These are phyloP conservation scores for Zaprionus nigranus DNA, from an alignment of 1,140 invertebrate species.

Conservation along the genomic window DNA sequence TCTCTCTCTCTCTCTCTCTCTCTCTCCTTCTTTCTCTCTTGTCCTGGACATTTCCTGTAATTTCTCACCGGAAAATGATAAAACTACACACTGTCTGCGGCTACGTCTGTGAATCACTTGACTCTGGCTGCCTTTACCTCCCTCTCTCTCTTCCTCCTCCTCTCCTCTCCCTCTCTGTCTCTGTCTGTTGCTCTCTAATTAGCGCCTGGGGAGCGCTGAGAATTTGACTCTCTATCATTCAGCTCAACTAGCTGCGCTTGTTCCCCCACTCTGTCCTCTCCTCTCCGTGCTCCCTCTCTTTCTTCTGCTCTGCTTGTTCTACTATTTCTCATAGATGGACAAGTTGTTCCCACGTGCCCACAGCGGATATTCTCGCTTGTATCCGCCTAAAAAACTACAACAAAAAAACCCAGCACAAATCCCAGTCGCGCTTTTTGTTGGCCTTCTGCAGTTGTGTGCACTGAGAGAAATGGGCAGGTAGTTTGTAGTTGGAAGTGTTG, in stretches of 20 bases:
- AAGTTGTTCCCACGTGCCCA: conserved; percentile 42
- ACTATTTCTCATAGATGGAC: conserved; percentile 10
- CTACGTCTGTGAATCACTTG: conserved; percentile 35
- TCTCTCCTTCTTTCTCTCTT: neutral
- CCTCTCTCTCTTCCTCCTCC: neutral
- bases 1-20: neutral
- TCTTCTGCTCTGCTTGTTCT: neutral
- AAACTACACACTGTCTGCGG: conserved; percentile 18
- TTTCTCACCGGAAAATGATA: conserved; percentile 62
- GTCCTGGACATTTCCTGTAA: conserved; percentile 71
- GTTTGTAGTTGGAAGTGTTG: no score
- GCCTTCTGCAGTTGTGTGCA: neutral
- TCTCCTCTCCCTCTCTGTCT: neutral
- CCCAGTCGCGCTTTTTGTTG: conserved; percentile 4
- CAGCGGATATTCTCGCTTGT: conserved; percentile 11
- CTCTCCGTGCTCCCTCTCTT: conserved; percentile 12
- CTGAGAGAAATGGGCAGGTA: neutral
- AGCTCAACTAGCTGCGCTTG: conserved; percentile 4
- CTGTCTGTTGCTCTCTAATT: conserved; percentile 43
- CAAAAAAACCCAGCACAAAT: conserved; percentile 15
- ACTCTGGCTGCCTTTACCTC: conserved; percentile 2
- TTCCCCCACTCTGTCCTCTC: conserved; percentile 3
- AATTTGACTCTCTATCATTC: conserved; percentile 54
- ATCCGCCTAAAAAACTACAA: neutral
- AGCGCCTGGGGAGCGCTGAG: conserved; percentile 67